phyloP scores from a whole-genome alignment of 1,140 invertebrate genomes.

The Cotesia chilonis region DNA sequence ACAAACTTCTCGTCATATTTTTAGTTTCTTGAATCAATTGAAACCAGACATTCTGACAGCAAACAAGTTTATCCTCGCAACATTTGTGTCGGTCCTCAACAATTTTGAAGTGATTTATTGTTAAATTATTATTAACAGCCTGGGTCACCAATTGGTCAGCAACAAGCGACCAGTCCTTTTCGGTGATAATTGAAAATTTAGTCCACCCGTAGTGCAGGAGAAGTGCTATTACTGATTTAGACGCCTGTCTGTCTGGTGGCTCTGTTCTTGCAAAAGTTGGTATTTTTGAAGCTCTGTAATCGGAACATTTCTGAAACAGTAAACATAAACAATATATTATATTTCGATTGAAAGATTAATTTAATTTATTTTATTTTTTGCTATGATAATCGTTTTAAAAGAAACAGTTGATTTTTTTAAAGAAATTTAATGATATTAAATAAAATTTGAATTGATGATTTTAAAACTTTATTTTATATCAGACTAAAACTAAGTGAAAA shows the following conservation, averaged over 20 bases:
- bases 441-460: too few relatives aligned
- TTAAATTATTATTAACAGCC: slow-evolving; percentile 79
- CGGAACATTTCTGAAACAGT: slow-evolving; percentile 88
- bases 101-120: slow-evolving; percentile 77
- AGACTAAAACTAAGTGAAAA: too few relatives aligned
- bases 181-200: slow-evolving; percentile 92
- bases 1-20: slow-evolving; percentile 87
- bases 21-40: slow-evolving; percentile 88
- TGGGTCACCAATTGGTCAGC: slow-evolving; percentile 78
- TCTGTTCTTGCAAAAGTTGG: slow-evolving; percentile 94
- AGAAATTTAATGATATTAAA: too few relatives aligned
- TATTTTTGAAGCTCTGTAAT: slow-evolving; percentile 85
- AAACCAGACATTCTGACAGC: slow-evolving; percentile 83
- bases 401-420: too few relatives aligned
- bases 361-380: neutral
- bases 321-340: slow-evolving; percentile 18
- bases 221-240: slow-evolving; percentile 90
- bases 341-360: neutral
- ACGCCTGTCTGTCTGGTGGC: slow-evolving; percentile 92
- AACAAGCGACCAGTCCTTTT: slow-evolving; percentile 81
- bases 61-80: slow-evolving; percentile 75
- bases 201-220: slow-evolving; percentile 91
- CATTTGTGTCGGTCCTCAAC: slow-evolving; percentile 78
- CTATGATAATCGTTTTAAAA: too few relatives aligned
- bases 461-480: too few relatives aligned